Percentiles rank a stretch among this genome's conserved stretches.
phyloP scores from a whole-genome alignment of 2,113 vertebrate genomes.

The Onychostruthus taczanowskii region DNA sequence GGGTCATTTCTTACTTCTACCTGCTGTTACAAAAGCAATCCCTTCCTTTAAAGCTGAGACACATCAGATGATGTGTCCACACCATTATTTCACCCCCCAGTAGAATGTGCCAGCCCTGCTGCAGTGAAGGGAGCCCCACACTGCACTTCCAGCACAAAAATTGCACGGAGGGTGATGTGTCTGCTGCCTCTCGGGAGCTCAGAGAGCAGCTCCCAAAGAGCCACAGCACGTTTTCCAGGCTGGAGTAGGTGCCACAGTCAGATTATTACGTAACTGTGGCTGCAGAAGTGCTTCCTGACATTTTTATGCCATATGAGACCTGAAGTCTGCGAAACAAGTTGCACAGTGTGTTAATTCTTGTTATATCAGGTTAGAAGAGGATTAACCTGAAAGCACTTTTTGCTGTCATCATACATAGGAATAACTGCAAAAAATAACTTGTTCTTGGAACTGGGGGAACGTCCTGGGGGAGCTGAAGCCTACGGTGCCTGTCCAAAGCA shows the following conservation, averaged over 20 bases:
- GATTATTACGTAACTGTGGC: background rate
- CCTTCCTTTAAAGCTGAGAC: slow-evolving; percentile 17
- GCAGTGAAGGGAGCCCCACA: background rate
- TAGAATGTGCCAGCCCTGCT: background rate
- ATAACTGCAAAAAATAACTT: background rate
- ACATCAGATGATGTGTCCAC: background rate
- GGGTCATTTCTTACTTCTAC: slow-evolving; percentile 15
- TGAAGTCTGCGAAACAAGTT: background rate
- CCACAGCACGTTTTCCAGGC: background rate
- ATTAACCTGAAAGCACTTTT: background rate
- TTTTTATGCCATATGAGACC: background rate
- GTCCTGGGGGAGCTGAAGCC: background rate
- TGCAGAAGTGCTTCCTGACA: background rate
- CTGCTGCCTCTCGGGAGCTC: background rate
- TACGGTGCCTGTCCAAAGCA: background rate
- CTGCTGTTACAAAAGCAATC: slow-evolving; percentile 27
- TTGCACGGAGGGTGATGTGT: background rate
- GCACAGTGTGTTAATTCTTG: background rate
- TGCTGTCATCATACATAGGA: background rate
- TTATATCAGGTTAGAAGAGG: background rate
- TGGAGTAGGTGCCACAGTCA: background rate
- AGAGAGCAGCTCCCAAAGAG: background rate
- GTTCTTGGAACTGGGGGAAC: background rate
- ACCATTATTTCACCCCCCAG: background rate
- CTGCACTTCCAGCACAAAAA: background rate